Evolutionary conservation across 2,888 invertebrate genomes (phyloP).

Genomic region (Orthosia incerta): DNA sequence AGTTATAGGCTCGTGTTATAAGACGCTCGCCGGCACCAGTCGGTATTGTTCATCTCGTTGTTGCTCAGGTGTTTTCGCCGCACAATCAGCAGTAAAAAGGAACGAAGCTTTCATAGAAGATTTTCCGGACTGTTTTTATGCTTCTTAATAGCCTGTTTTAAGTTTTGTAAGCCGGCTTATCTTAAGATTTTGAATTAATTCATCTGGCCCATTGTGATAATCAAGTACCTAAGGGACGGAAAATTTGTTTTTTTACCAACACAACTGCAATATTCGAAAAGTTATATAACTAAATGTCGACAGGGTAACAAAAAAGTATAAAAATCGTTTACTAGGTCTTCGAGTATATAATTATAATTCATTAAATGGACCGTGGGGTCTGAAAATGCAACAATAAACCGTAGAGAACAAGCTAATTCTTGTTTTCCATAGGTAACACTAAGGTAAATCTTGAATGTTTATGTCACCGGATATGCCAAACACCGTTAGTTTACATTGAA

Average conservation of each 20-base stretch:
- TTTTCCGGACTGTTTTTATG: constrained; percentile 75
- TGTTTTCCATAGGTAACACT: no score
- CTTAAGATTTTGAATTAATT: constrained; percentile 57
- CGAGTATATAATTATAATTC: no score
- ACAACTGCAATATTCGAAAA: constrained; percentile 15
- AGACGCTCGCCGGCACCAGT: constrained; percentile 64
- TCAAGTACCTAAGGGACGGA: constrained; percentile 31
- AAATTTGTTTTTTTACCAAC: constrained; percentile 49
- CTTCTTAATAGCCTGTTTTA: constrained; percentile 71
- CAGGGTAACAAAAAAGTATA: no score
- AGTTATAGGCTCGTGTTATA: constrained; percentile 43
- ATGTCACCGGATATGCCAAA: no score
- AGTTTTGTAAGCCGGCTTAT: constrained; percentile 62
- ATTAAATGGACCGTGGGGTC: no score
- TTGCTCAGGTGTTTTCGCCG: constrained; percentile 84
- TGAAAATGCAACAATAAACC: no score
- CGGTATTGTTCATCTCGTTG: constrained; percentile 71
- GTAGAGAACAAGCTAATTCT: no score
- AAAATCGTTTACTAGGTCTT: no score
- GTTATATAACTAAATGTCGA: not conserved
- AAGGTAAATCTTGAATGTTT: no score
- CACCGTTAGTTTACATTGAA: no score
- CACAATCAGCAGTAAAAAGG: constrained; percentile 88
- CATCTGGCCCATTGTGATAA: constrained; percentile 45
- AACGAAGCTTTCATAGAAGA: constrained; percentile 79